phyloP scores from a whole-genome alignment of 2,113 vertebrate species.

The Laterallus jamaicensis region DNA sequence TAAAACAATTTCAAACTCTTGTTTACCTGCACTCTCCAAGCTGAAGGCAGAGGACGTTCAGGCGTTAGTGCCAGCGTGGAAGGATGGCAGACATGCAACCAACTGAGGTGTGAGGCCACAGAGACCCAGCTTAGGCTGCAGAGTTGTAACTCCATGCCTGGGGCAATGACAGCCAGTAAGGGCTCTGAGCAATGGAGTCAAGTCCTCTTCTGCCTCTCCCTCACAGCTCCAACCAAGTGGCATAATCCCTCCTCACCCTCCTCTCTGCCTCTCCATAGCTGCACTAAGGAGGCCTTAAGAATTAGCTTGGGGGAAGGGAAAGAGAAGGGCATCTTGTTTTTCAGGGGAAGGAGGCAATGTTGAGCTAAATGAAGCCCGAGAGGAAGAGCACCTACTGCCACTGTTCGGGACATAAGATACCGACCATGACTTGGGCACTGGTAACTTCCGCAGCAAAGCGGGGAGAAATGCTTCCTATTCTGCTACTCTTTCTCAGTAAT shows the following conservation, averaged over 20 bases:
- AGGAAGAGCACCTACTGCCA: neutral
- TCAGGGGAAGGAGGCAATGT: neutral
- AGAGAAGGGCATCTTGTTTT: neutral
- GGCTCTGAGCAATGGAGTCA: neutral
- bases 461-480: neutral
- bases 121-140: neutral
- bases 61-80: rapidly evolving
- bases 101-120: neutral
- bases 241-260: neutral
- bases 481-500: neutral
- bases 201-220: neutral
- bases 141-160: neutral
- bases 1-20: rapidly evolving
- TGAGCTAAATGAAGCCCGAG: neutral
- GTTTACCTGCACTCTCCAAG: neutral
- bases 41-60: neutral
- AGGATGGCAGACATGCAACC: neutral
- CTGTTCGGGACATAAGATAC: neutral
- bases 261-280: neutral
- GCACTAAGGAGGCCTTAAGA: neutral
- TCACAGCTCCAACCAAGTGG: rapidly evolving
- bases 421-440: neutral
- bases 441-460: neutral
- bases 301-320: neutral
- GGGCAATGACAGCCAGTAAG: rapidly evolving